Evolutionary conservation across 2,797 vertebrate species (phyloP).

Genomic region (Sebastiscus tertius): DNA sequence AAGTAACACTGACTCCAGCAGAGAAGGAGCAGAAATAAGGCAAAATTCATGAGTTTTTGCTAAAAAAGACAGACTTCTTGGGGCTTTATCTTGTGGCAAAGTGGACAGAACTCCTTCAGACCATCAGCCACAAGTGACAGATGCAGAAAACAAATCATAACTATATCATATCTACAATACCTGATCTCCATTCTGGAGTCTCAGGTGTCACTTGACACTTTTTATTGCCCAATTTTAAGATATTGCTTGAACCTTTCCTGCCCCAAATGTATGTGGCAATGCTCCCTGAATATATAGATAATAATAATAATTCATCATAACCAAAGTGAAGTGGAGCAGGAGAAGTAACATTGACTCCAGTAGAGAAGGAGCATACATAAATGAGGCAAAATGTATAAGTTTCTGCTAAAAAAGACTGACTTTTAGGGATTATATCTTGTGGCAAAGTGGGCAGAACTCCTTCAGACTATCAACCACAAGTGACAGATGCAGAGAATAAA

Average conservation of each 20-base stretch:
- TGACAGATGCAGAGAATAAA: not conserved
- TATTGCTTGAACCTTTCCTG: no score
- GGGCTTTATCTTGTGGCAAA: not conserved
- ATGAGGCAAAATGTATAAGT: not conserved
- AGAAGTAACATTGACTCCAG: not conserved
- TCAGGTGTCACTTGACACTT: no score
- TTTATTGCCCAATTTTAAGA: not conserved
- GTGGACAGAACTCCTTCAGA: not conserved
- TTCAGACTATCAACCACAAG: not conserved
- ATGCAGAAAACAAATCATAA: not conserved
- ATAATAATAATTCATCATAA: no score
- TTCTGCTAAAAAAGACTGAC: not conserved
- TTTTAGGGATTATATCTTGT: rapidly evolving
- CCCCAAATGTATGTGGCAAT: no score
- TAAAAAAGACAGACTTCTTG: not conserved
- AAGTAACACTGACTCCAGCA: not conserved
- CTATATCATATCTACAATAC: not conserved
- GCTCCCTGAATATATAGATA: no score
- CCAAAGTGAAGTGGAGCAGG: not conserved
- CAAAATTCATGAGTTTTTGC: not conserved
- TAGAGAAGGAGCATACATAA: not conserved
- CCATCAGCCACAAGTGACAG: not conserved
- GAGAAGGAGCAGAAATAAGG: not conserved
- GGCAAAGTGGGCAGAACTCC: not conserved
- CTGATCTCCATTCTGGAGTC: conserved; percentile 33